Evolutionary conservation across 2,113 vertebrate genomes (phyloP).

Genomic region (Oryzias melastigma): DNA sequence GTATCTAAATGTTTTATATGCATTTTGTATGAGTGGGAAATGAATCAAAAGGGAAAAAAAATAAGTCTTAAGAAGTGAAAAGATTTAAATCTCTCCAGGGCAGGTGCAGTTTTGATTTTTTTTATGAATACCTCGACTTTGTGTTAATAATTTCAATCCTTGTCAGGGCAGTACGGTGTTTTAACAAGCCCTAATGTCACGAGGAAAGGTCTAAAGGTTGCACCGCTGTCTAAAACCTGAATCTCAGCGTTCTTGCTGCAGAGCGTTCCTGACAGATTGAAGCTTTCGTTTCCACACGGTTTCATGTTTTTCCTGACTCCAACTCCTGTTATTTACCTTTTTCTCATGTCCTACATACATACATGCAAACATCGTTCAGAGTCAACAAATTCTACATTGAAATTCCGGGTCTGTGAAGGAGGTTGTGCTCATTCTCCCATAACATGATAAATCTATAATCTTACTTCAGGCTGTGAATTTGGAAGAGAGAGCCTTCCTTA

Average conservation of each 20-base stretch:
- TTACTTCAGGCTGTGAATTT: conserved; percentile 72
- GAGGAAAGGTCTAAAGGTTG: conserved; percentile 6
- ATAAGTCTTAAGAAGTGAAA: background rate
- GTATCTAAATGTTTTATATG: background rate
- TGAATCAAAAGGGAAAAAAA: background rate
- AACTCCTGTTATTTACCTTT: background rate
- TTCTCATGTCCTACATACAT: background rate
- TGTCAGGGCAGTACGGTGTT: background rate
- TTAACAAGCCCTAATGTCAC: conserved; percentile 1
- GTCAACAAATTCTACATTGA: conserved; percentile 63
- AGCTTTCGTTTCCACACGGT: background rate
- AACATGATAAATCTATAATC: conserved; percentile 76
- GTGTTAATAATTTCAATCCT: background rate
- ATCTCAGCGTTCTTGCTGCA: conserved; percentile 8
- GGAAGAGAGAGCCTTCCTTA: conserved; percentile 53
- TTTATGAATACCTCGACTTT: conserved; percentile 1
- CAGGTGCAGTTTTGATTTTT: background rate
- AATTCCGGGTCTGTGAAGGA: conserved; percentile 56
- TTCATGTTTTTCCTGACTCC: background rate
- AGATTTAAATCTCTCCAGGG: background rate
- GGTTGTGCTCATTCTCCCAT: conserved; percentile 61
- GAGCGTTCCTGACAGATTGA: conserved; percentile 12
- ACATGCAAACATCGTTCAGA: conserved; percentile 27
- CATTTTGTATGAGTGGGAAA: background rate
- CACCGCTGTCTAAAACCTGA: conserved; percentile 1